Evolutionary conservation across 1,140 invertebrate genomes (phyloP).

Genomic region (Bradynema listronoti): DNA sequence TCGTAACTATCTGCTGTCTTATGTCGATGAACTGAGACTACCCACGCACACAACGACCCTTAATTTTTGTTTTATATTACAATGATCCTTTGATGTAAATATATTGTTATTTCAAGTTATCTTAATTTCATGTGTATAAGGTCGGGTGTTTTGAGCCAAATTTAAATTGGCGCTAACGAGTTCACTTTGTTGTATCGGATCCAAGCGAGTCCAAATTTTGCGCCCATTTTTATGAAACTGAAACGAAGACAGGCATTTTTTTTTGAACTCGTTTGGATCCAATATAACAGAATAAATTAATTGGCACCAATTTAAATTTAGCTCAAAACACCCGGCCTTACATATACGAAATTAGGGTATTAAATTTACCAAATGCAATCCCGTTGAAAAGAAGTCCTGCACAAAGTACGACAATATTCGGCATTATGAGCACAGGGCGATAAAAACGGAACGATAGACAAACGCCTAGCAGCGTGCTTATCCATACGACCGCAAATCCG

Average conservation of each 20-base stretch:
- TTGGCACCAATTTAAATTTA: neutral
- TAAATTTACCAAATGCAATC: constrained; percentile 6
- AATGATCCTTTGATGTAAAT: constrained; percentile 3
- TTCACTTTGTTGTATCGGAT: neutral
- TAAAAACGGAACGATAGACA: constrained; percentile 7
- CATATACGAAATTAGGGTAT: neutral
- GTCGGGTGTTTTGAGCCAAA: neutral
- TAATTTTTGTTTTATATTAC: neutral
- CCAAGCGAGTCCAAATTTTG: neutral
- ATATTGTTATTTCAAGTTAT: no score
- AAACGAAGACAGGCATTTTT: neutral
- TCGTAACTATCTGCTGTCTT: constrained; percentile 1
- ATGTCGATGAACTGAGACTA: neutral
- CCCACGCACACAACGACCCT: neutral
- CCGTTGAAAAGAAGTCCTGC: constrained; percentile 1
- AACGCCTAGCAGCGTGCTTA: neutral
- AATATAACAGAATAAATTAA: neutral
- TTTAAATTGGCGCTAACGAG: neutral
- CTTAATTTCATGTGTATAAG: no score
- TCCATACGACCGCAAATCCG: constrained; percentile 8
- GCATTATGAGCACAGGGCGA: constrained; percentile 3
- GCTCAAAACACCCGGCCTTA: neutral
- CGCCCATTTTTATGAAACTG: neutral
- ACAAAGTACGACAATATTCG: constrained; percentile 2
- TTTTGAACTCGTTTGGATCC: neutral